Base-by-base conservation (phyloP, 2,888 invertebrate genomes). In the Acleris emargana region DNA sequence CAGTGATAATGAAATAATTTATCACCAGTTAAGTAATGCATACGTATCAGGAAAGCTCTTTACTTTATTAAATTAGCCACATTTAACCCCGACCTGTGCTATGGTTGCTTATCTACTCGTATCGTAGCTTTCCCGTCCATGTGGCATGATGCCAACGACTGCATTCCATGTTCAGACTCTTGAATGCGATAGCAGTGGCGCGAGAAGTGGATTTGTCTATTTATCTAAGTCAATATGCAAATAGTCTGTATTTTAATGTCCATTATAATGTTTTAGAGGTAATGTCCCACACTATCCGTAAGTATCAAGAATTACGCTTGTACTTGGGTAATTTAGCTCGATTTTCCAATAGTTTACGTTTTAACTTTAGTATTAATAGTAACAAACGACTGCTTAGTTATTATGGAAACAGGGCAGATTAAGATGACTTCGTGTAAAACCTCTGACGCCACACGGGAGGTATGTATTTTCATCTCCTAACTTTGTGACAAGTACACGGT, bases 201-300 rank as follows among this genome's bases (percentile, higher is more conserved):
- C 60, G 45, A 58, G 17, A 47, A 54, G 54, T 59, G 53, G 64
- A 53, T 64, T 64, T 42, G 55, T 60, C 54, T 20, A 45, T 64
- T 64, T 64, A 64, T 59, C 59, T 59, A 55, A 32, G 43, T 64
- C 59, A 55, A 60, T 64, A 60, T 60, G 50, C 54, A 64, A 64
- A 64, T 55, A 55, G 38, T 51, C 43, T n/a, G 17, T 17, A 64
- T 9, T 43, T 25, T 49, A 25, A 22, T 58, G 22, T 58, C 45
- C 28, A 4, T 38, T 38, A 4, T 38, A 13, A 13, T 38, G 3
- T 11, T 13, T 38, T 9, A 38, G 13, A 38, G 4, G 13, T 9
- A 38, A 38, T 38, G 38, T 1, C 38, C 38, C 9, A 32, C 11
- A 11, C 1, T 13, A 38, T 13, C 13, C 5, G 4, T 38, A 9